Conservation (phyloP, 2,888 invertebrate species). For the Stenodema calcarata region DNA sequence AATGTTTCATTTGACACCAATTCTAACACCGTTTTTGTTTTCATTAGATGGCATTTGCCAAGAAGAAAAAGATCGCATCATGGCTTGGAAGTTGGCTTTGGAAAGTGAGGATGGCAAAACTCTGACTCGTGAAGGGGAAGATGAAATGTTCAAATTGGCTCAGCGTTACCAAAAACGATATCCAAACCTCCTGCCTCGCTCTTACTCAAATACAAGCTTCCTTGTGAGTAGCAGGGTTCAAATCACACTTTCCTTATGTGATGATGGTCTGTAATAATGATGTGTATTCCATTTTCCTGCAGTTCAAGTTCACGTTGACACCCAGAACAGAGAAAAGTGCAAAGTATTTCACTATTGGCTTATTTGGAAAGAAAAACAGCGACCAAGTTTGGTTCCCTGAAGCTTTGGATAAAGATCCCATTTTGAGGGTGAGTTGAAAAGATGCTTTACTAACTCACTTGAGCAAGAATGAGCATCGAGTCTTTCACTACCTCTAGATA, state of each 20-base stretch:
- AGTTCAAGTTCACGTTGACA: slow-evolving; percentile 80
- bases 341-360: slow-evolving; percentile 73
- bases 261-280: no score
- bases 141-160: slow-evolving; percentile 75
- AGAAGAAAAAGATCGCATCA: slow-evolving; percentile 59
- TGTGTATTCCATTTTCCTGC: slow-evolving; percentile 52
- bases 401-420: slow-evolving; percentile 69
- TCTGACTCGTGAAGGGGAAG: slow-evolving; percentile 76
- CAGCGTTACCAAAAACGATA: slow-evolving; percentile 77
- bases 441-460: no score
- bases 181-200: slow-evolving; percentile 68
- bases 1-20: no score
- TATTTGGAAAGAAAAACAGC: slow-evolving; percentile 73
- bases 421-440: slow-evolving; percentile 71
- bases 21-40: no score
- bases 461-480: no score
- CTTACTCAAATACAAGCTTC: slow-evolving; percentile 52
- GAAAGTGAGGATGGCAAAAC: slow-evolving; percentile 67
- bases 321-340: slow-evolving; percentile 80
- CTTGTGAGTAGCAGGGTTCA: slow-evolving; percentile 28
- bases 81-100: slow-evolving; percentile 69
- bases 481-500: no score
- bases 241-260: no score
- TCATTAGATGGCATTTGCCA: background rate
- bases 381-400: slow-evolving; percentile 70